Conservation (phyloP, 2,113 vertebrate species). For the Hoplias malabaricus region DNA sequence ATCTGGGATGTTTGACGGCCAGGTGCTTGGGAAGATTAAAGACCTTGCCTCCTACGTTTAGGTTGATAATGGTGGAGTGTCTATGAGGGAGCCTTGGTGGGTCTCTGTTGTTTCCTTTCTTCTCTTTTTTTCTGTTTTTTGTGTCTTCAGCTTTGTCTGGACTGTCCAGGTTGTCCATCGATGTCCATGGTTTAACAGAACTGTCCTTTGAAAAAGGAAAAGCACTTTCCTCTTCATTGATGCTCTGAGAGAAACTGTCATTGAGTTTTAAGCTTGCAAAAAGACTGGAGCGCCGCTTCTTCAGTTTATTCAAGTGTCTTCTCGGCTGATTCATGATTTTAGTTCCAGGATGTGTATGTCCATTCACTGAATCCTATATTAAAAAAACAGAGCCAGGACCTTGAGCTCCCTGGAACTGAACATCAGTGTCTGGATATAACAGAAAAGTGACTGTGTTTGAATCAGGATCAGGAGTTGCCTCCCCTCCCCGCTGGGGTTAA, state of each 20-base stretch:
- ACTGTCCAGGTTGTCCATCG: constrained; percentile 75
- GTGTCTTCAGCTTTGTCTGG: neutral
- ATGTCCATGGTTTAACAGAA: constrained; percentile 82
- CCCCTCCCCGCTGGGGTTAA: constrained; percentile 70
- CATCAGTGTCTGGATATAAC: constrained; percentile 1
- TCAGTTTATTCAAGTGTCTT: constrained; percentile 55
- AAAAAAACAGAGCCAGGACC: neutral
- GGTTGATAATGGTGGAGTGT: constrained; percentile 73
- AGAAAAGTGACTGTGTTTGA: constrained; percentile 42
- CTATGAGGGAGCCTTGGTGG: constrained; percentile 34
- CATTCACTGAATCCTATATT: neutral
- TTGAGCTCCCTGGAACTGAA: neutral
- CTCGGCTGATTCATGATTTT: constrained; percentile 55
- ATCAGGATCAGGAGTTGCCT: constrained; percentile 63
- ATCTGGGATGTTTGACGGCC: constrained; percentile 75
- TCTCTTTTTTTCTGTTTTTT: neutral
- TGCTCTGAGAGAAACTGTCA: constrained; percentile 59
- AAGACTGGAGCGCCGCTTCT: constrained; percentile 74
- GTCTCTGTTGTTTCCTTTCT: neutral
- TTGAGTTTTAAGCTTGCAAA: constrained; percentile 78
- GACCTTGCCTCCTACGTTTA: constrained; percentile 82
- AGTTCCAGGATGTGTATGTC: neutral
- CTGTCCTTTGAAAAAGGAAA: constrained; percentile 82
- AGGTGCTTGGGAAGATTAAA: constrained; percentile 77
- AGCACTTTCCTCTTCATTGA: constrained; percentile 59